phyloP scores from a whole-genome alignment of 1,140 invertebrate genomes.

The Epicauta chinensis region DNA sequence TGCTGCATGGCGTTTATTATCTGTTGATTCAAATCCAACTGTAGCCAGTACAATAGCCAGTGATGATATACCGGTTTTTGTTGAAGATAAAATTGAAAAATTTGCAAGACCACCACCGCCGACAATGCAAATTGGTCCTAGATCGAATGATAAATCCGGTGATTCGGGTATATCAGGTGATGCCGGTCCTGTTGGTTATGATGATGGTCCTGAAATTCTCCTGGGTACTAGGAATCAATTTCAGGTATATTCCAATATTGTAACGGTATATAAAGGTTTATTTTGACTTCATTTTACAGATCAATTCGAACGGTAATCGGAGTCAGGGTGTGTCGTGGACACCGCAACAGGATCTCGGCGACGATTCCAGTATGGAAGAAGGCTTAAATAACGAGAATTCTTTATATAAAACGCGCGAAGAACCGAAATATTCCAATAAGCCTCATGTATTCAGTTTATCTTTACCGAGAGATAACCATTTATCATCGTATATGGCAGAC shows the following conservation, averaged over 20 bases:
- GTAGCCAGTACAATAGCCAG: constrained; percentile 21
- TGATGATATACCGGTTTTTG: constrained; percentile 38
- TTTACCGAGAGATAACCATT: constrained; percentile 57
- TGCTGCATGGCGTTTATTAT: constrained; percentile 72
- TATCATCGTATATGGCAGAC: constrained; percentile 33
- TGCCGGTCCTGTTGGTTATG: constrained; percentile 33
- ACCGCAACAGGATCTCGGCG: constrained; percentile 69
- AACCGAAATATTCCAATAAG: constrained; percentile 26
- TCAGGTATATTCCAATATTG: background rate
- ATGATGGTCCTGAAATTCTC: constrained; percentile 24
- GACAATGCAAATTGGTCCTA: constrained; percentile 38
- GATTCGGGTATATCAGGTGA: constrained; percentile 77
- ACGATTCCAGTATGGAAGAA: constrained; percentile 61
- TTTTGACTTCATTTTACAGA: background rate
- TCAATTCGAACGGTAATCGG: background rate
- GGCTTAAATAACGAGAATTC: constrained; percentile 44
- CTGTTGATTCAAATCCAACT: constrained; percentile 36
- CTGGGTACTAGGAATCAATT: constrained; percentile 6
- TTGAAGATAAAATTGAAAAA: constrained; percentile 51
- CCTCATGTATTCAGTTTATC: constrained; percentile 67
- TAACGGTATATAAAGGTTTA: too few species aligned
- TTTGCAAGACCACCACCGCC: constrained; percentile 47
- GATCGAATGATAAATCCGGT: constrained; percentile 49
- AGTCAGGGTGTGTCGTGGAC: constrained; percentile 55
- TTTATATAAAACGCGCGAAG: constrained; percentile 2